Percentiles rank a stretch among this genome's conserved stretches.
phyloP scores from a whole-genome alignment of 2,113 vertebrate genomes.

The Myrmophylax atrothorax region DNA sequence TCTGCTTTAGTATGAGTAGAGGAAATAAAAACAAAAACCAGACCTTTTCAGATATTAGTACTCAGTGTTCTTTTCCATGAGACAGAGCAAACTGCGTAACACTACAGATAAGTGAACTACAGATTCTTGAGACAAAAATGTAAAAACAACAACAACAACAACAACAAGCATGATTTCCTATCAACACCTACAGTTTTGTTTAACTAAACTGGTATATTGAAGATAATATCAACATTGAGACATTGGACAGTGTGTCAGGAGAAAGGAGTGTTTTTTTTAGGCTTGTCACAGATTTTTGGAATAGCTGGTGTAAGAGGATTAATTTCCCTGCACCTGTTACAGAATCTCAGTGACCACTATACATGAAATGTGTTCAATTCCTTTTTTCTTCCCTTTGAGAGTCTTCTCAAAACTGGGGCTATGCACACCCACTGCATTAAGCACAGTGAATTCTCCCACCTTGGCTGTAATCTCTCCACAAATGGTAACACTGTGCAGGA shows the following conservation, averaged over 20 bases:
- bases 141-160: background rate
- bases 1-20: background rate
- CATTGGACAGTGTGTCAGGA: background rate
- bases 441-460: background rate
- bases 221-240: background rate
- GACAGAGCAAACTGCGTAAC: background rate
- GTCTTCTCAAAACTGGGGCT: background rate
- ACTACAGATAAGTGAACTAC: background rate
- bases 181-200: background rate
- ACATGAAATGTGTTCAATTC: conserved; percentile 10
- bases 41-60: background rate
- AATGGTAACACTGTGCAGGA: background rate
- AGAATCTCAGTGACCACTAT: background rate
- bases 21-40: background rate
- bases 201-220: background rate
- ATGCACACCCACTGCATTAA: accelerated
- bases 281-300: background rate
- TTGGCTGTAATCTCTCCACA: background rate
- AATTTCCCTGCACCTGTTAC: background rate
- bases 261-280: background rate
- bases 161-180: background rate
- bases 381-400: background rate
- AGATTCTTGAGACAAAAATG: background rate
- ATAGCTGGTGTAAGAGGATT: background rate
- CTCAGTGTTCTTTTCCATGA: background rate